Evolutionary conservation across 2,888 invertebrate species (phyloP), one percentile per base, ranked within the genome.

Genomic region (Augochlorella aurata): DNA sequence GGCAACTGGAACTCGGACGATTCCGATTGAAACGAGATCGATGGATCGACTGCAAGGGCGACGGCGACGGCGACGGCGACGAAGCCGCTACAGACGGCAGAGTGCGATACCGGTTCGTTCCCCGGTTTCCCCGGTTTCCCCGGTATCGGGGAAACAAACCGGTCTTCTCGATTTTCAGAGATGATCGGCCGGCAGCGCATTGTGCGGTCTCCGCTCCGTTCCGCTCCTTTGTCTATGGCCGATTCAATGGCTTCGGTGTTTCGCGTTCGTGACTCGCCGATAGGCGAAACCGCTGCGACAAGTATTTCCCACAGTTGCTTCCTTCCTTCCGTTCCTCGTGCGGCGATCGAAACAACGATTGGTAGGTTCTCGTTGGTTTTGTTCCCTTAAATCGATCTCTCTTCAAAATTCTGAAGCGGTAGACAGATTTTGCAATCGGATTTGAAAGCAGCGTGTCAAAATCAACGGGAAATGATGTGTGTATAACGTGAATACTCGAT

Each of bases 231-330:
- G 80, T 83, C 85, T 83, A 81, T 77, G 38, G 74, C 71, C 70
- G 63, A 86, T 86, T 86, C 85, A 86, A 87, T 85, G 88, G 87
- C 87, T 87, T 87, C 88, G 81, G 58, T 77, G 70, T 86, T 85
- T 86, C 81, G 79, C 74, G 73, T 76, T 78, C 75, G 65, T 58
- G 72, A 61, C 68, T 65, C 75, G 58, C 73, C 79, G 81, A 86
- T 78, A 75, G 21, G 58, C 77, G 87, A 87, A 84, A 82, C 84
- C 81, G 61, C 76, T 71, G 73, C 73, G 68, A 66, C 70, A 77
- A 49, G 45, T 70, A 77, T 87, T 87, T 87, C 87, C 87, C 87
- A 87, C 87, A 87, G 83, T 84, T 81, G 50, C 73, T 71, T 76
- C 82, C 54, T 49, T 54, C 82, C 54, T 49, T 54, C n/a, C 61